Evolutionary conservation across 2,113 vertebrate genomes (phyloP).

Genomic region (Phainopepla nitens): DNA sequence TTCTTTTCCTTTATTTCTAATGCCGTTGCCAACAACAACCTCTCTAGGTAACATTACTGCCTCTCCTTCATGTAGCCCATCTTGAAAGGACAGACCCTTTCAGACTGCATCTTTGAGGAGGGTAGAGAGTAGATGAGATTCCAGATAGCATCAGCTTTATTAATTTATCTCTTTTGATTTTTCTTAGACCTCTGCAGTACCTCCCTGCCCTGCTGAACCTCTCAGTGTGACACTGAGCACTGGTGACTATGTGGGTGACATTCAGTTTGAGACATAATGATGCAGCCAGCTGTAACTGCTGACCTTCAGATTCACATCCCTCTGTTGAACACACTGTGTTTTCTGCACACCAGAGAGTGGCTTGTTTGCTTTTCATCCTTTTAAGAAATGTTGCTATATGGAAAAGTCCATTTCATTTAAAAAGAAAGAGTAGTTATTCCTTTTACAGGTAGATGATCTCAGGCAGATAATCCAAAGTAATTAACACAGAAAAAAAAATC

Average conservation of each 20-base stretch:
- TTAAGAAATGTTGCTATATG: not conserved
- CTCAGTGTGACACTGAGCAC: not conserved
- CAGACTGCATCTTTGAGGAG: not conserved
- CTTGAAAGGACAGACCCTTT: not conserved
- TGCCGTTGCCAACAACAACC: not conserved
- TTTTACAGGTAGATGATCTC: not conserved
- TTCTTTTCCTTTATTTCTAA: not conserved
- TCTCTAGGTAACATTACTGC: not conserved
- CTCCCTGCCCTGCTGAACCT: not conserved
- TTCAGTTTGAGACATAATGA: constrained; percentile 8
- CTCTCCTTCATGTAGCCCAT: not conserved
- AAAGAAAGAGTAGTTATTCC: not conserved
- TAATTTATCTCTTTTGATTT: not conserved
- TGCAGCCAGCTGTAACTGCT: not conserved
- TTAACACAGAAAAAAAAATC: not conserved
- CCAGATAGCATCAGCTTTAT: not conserved
- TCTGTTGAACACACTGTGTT: not conserved
- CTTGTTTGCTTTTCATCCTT: not conserved
- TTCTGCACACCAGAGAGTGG: not conserved
- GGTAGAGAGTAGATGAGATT: not conserved
- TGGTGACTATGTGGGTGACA: not conserved
- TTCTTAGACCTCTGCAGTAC: not conserved
- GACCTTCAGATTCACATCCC: not conserved
- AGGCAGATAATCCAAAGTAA: not conserved
- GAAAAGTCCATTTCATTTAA: not conserved